A percentile compares a stretch with the other conserved stretches of the same genome.
phyloP scores from a whole-genome alignment of 2,888 invertebrate species.

The Cheilosia vulpina region DNA sequence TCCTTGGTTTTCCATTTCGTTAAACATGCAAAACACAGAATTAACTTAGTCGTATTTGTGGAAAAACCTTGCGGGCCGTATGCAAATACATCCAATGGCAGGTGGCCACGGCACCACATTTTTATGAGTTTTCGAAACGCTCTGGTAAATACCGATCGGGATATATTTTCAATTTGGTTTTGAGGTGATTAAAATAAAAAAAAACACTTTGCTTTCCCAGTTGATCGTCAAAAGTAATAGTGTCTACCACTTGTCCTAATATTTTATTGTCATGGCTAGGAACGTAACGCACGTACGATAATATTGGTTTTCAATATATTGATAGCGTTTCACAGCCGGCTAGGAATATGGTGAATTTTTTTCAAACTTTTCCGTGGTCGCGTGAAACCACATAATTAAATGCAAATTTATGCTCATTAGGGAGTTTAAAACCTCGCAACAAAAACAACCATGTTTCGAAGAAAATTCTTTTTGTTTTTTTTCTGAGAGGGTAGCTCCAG shows the following conservation, averaged over 20 bases:
- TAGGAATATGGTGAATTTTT: not conserved
- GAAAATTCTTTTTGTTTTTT: slow-evolving; percentile 44
- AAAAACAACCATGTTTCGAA: slow-evolving; percentile 11
- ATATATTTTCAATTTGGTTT: slow-evolving; percentile 7
- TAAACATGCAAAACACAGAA: slow-evolving; percentile 64
- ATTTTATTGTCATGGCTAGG: not conserved
- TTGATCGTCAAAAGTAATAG: not conserved
- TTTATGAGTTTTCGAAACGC: slow-evolving; percentile 72
- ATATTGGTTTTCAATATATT: not conserved
- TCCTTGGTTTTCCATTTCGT: slow-evolving; percentile 73
- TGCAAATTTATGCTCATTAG: slow-evolving; percentile 70
- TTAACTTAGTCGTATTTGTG: slow-evolving; percentile 48
- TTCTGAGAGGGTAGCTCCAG: slow-evolving; percentile 6
- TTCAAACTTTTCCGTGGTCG: not conserved
- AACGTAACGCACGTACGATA: not conserved
- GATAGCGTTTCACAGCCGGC: not conserved
- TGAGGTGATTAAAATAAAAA: slow-evolving; percentile 7
- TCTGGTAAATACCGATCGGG: slow-evolving; percentile 59
- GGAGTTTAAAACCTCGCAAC: slow-evolving; percentile 6
- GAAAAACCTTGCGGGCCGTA: slow-evolving; percentile 60
- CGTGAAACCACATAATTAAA: slow-evolving; percentile 45
- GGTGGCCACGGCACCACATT: slow-evolving; percentile 57
- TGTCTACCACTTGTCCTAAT: not conserved
- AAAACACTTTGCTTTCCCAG: not conserved
- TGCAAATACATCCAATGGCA: slow-evolving; percentile 65